Evolutionary conservation across 2,888 invertebrate genomes (phyloP), one percentile per base, ranked within the genome.

Genomic region (Dione vanillae): DNA sequence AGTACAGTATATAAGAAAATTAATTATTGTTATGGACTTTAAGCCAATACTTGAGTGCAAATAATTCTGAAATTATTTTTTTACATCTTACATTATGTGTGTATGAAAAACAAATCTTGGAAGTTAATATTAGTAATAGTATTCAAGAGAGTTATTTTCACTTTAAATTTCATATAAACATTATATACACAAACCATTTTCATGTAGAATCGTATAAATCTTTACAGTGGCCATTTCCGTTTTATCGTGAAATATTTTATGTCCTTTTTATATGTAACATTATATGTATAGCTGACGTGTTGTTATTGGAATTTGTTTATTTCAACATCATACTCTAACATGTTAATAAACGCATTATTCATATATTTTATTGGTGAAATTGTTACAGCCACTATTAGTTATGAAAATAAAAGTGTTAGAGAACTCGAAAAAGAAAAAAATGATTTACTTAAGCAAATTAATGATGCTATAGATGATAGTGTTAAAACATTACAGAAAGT

Each of bases 401-500:
- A 61, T 19, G 56, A 54, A 37, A 64, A 73, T 58, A 69, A 58
- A 41, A 59, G 77, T n/a, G 79, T 85, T 65, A 35, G 76, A 69
- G 74, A 75, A 11, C 72, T 88, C 35, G 80, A 86, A 71, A 79
- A 77, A 61, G 75, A 83, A 40, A 86, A 83, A 71, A 67, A 67
- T 41, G 75, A 82, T 16, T 65, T 89, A 3, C 79, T 76, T 12
- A 76, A 74, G 51, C 68, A 85, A 78, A 84, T 89, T 2, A 81
- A 83, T 27, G 43, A 64, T 12, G 85, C 85, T 0, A 87, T 89
- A 19, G 80, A 86, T 8, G 85, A 85, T 0, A 83, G 82, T 10
- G 76, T 87, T 0, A 73, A 67, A 40, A 61, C 77, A 14, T 74
- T 87, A 6, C 67, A 77, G 35, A 76, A 76, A 14, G 76, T 19